Percentiles rank a stretch among this genome's conserved stretches.
Evolutionary conservation across 2,888 invertebrate species (phyloP).

Genomic region (Callyntrura guangdongensis): DNA sequence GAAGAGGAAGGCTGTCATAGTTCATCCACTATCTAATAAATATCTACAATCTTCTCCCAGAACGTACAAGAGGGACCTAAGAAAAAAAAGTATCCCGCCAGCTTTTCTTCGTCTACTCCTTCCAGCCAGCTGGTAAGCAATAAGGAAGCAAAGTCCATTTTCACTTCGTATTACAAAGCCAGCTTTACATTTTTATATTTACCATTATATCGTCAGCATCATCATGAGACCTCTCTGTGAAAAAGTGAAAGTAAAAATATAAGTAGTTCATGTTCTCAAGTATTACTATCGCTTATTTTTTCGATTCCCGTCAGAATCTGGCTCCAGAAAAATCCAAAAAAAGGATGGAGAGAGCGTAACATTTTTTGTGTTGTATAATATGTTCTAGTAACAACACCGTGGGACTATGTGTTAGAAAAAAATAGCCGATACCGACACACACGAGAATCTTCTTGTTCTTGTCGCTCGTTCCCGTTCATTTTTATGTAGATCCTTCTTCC

Average conservation of each 20-base stretch:
- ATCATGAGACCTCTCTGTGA: not conserved
- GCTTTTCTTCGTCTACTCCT: not conserved
- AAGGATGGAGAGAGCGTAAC: not conserved
- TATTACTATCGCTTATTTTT: slow-evolving; percentile 19
- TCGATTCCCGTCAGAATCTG: not conserved
- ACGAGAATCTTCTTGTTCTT: slow-evolving; percentile 21
- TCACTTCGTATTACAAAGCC: slow-evolving; percentile 32
- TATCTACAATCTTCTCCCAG: slow-evolving; percentile 30
- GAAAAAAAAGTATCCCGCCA: not conserved
- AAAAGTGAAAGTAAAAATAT: slow-evolving; percentile 8
- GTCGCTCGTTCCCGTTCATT: slow-evolving; percentile 29
- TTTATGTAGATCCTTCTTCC: slow-evolving; percentile 60
- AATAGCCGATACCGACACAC: slow-evolving; percentile 16
- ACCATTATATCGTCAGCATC: slow-evolving; percentile 31
- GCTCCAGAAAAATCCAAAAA: not conserved
- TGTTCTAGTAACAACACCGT: not conserved
- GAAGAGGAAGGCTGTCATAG: slow-evolving; percentile 68
- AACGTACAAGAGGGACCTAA: not conserved
- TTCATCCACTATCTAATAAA: slow-evolving; percentile 71
- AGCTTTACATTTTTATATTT: slow-evolving; percentile 22
- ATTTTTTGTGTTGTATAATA: not conserved
- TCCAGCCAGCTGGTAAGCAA: too few relatives aligned
- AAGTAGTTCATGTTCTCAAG: slow-evolving; percentile 28
- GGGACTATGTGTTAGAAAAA: slow-evolving; percentile 24
- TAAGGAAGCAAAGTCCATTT: slow-evolving; percentile 33